Base-by-base conservation (phyloP, 2,113 vertebrate genomes). In the Todiramphus chloris region DNA sequence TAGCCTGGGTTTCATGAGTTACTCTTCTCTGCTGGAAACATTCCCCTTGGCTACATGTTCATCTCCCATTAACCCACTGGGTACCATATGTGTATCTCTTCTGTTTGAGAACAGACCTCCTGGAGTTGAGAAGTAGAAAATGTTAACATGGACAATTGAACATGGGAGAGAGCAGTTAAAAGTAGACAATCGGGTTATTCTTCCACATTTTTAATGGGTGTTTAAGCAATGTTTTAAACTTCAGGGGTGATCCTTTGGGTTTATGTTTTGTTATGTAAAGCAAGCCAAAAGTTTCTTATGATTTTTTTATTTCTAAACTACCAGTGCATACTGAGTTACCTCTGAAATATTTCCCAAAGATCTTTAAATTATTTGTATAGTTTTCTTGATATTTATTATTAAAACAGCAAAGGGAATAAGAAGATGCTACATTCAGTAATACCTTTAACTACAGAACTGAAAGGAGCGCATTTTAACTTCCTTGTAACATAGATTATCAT, bases 301-400 rank as follows among this genome's bases (percentile, higher is more conserved):
- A 17, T 79, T 70, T 89, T 68, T 68, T 51, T 72, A 4, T 28
- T 89, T 87, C 82, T 48, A 46, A 87, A 37, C 9, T 87, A 85
- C 13, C 31, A 63, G 16, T 68, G 35, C 48, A 6, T 92, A 30
- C 41, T 59, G 85, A 94, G 64, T 96, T 96, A 94, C 95, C 77
- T 94, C 94, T 90, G 72, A 91, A 91, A 13, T 76, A 28, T 66
- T 97, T 97, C 64, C 93, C 92, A 97, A 97, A 97, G 95, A 89
- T 62, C 43, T 83, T 84, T 63, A 55, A 86, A n/a, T 82, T 92
- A 59, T 95, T 93, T 91, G 18, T 73, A 2, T 84, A 2, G 3
- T 72, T 93, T 80, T 77, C 31, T 55, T 83, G 18, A 2, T 89
- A 82, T 89, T 95, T 95, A 84, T 94, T 94, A 35, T 51, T 51